phyloP scores from a whole-genome alignment of 2,888 invertebrate genomes.

The Octonoba sinensis region DNA sequence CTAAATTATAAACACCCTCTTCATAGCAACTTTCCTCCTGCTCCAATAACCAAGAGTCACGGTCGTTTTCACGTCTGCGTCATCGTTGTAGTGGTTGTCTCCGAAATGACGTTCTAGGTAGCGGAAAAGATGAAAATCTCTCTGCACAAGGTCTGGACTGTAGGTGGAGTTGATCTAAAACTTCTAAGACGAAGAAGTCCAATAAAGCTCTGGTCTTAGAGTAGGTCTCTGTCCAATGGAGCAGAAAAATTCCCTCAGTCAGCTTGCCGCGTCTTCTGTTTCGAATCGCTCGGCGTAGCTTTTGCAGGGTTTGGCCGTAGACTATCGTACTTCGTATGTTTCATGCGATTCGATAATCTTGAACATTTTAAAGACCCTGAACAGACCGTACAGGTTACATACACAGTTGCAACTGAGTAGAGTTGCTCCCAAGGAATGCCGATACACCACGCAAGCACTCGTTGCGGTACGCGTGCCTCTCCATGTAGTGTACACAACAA shows the following conservation, averaged over 20 bases:
- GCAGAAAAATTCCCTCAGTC: neutral
- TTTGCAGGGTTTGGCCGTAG: neutral
- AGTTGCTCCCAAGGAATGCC: no score
- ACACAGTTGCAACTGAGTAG: no score
- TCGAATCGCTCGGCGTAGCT: constrained; percentile 13
- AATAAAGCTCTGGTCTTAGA: neutral
- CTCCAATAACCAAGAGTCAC: neutral
- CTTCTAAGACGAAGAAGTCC: neutral
- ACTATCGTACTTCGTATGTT: neutral
- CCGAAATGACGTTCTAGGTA: no score
- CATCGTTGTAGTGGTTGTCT: no score
- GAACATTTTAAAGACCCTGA: no score
- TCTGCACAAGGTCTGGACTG: neutral
- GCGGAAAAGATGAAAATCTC: constrained; percentile 3
- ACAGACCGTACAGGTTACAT: no score
- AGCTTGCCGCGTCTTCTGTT: constrained; percentile 4
- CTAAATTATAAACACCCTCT: neutral
- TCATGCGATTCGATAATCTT: no score
- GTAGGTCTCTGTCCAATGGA: neutral
- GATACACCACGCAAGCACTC: no score
- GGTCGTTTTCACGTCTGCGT: neutral
- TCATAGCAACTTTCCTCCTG: neutral
- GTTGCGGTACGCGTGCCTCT: no score
- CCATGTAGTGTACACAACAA: no score
- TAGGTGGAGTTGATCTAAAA: neutral